phyloP scores from a whole-genome alignment of 1,140 invertebrate species.

The Ostrea edulis region DNA sequence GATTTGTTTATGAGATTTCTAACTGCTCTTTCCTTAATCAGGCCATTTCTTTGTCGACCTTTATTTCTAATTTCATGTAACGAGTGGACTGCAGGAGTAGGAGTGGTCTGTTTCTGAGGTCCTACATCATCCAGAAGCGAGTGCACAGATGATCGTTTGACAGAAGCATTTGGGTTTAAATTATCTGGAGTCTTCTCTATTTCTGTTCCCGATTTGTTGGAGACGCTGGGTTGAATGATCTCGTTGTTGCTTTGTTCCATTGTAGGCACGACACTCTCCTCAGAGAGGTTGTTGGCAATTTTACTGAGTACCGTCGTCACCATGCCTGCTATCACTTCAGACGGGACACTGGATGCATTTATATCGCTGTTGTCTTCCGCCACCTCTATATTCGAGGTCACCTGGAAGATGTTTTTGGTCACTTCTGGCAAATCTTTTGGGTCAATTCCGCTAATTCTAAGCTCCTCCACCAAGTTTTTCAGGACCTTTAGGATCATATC shows the following conservation, averaged over 20 bases:
- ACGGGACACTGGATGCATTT: not conserved
- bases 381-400: not conserved
- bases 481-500: conserved; percentile 44
- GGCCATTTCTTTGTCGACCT: not conserved
- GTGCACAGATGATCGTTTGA: not conserved
- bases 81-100: not conserved
- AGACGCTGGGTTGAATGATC: not conserved
- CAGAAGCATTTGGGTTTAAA: conserved; percentile 3
- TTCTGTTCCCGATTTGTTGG: not conserved
- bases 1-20: not conserved
- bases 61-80: not conserved
- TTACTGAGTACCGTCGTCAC: conserved; percentile 13
- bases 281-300: conserved; percentile 7
- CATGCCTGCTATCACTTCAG: conserved; percentile 6
- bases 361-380: not conserved
- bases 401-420: not conserved
- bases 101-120: not conserved
- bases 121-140: not conserved
- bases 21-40: not conserved
- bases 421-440: conserved; percentile 1
- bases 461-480: conserved; percentile 43
- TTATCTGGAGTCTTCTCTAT: not conserved
- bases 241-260: not conserved
- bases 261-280: not conserved
- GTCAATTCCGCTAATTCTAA: conserved; percentile 25